Evolutionary conservation across 2,888 invertebrate genomes (phyloP), one percentile per base, ranked within the genome.

Genomic region (Phlogophora meticulosa): DNA sequence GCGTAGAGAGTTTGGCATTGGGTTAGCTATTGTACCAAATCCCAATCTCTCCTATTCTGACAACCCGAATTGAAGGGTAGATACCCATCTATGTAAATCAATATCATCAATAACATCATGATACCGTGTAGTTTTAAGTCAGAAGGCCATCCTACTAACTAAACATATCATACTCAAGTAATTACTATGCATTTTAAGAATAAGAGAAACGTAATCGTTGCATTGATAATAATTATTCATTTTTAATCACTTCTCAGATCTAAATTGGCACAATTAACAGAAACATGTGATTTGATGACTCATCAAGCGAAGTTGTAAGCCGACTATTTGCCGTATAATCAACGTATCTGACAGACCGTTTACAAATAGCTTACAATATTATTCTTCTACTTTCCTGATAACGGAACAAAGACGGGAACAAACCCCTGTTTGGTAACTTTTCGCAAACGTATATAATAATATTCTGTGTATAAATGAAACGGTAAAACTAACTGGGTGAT

Each of bases 181-280:
- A 63, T 46, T 5, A 38, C 7, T 11, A 22, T 11, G 28, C 15
- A 32, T 40, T 65, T 7, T 32, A 11, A 11, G 32, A 17, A 2
- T 28, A 28, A 46, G 28, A 38, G 71, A 66, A 38, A 22, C 17
- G 4, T 45, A 60, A 32, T 60, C 15, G 3, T 38, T 45, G 22
- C 36, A 9, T 1, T 17, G 11, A 49, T 49, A 17, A 42, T n/a
- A n/a, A 10, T 42, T 17, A 34, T 71, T 51, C 10, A 28, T 42
- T 45, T 24, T 45, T 13, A 51, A 72, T 64, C 43, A 51, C 38
- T 2, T 45, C 73, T 38, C 2, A 63, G 28, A 72, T 63, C 36
- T 51, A 49, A 49, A 49, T 22, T 15, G 48, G 22, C 10, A 7
- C 45, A 46, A 66, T 66, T 38, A 58, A 71, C 38, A 40, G 46